A percentile compares a stretch with the other conserved stretches of the same genome.
Evolutionary conservation across 2,888 invertebrate genomes (phyloP).

Genomic region (Lasioglossum vierecki): DNA sequence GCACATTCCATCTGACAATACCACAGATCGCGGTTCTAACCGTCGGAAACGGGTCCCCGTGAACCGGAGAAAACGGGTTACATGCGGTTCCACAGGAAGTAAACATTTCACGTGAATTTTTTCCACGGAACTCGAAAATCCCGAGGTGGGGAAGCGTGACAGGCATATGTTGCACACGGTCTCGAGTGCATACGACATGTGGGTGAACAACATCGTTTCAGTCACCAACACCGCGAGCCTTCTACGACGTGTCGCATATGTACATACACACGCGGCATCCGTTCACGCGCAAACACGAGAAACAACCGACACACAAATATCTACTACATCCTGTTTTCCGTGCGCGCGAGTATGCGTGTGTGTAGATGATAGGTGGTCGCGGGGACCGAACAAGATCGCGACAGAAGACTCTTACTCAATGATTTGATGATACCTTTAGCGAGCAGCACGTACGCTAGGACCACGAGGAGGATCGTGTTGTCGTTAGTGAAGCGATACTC

Average conservation of each 20-base stretch:
- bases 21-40: neutral
- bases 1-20: neutral
- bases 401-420: neutral
- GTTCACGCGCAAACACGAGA: conserved; percentile 51
- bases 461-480: conserved; percentile 57
- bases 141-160: conserved; percentile 43
- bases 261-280: conserved; percentile 11
- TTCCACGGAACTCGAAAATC: conserved; percentile 68
- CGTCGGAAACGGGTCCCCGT: conserved; percentile 6
- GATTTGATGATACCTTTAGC: conserved; percentile 67
- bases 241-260: neutral
- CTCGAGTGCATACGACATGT: conserved; percentile 58
- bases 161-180: conserved; percentile 54
- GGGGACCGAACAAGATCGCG: conserved; percentile 14
- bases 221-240: conserved; percentile 47
- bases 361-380: neutral
- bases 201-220: conserved; percentile 64
- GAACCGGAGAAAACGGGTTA: conserved; percentile 38
- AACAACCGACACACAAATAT: conserved; percentile 43
- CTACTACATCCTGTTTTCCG: conserved; percentile 71
- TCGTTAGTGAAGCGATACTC: conserved; percentile 45
- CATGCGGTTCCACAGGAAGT: conserved; percentile 69
- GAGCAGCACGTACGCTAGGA: conserved; percentile 63
- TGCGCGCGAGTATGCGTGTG: neutral
- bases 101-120: conserved; percentile 76